Percentiles rank a stretch among this genome's conserved stretches.
phyloP scores from a whole-genome alignment of 1,140 invertebrate genomes.

The Lepeophtheirus salmonis region DNA sequence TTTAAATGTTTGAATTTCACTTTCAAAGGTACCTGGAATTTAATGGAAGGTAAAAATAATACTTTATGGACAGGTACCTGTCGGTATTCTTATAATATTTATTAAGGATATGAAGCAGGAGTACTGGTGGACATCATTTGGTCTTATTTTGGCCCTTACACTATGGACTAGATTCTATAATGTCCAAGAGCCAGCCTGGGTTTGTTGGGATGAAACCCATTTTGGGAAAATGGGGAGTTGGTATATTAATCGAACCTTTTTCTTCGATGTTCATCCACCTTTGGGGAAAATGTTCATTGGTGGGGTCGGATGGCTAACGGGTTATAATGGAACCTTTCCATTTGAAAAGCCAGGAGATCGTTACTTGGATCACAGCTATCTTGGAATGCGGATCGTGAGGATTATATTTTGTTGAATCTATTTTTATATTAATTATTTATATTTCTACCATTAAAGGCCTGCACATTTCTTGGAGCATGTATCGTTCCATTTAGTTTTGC shows the following conservation, averaged over 20 bases:
- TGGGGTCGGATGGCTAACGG: constrained; percentile 70
- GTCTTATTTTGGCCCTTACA: neutral
- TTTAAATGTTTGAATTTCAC: too few relatives aligned
- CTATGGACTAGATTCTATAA: constrained; percentile 12
- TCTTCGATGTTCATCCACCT: constrained; percentile 95
- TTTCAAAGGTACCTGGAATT: neutral
- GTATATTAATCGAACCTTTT: constrained; percentile 94
- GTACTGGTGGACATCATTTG: neutral
- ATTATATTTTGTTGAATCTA: constrained; percentile 19
- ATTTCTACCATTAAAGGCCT: constrained; percentile 48
- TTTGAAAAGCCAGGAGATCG: constrained; percentile 93
- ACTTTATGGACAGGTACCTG: neutral
- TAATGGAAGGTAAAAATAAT: neutral
- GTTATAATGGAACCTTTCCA: constrained; percentile 85
- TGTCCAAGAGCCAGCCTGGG: constrained; percentile 11
- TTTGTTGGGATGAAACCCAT: constrained; percentile 85
- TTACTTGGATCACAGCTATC: constrained; percentile 63
- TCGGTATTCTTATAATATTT: neutral
- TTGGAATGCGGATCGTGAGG: constrained; percentile 84
- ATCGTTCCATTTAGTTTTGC: constrained; percentile 69
- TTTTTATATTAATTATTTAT: constrained; percentile 19
- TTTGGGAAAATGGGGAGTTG: constrained; percentile 97
- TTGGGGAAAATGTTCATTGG: constrained; percentile 95
- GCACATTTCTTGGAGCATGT: constrained; percentile 63
- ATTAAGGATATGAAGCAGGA: neutral